Base-by-base conservation (phyloP, 2,888 invertebrate genomes). In the Meliscaeva auricollis region DNA sequence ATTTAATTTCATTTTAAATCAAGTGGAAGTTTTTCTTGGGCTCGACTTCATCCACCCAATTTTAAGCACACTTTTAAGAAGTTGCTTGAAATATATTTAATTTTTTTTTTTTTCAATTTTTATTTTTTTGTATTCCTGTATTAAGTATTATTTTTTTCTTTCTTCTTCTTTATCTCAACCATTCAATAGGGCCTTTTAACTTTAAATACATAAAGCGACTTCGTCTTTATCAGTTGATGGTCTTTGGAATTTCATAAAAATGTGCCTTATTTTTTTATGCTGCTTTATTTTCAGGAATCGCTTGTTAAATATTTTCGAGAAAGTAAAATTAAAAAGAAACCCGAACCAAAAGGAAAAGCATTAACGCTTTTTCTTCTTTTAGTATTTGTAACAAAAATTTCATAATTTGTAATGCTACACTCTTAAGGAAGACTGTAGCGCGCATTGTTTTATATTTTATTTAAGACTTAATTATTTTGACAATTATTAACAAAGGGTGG, bases 1-100 rank as follows among this genome's bases (percentile, higher is more conserved):
- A 79, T 84, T 84, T 84, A 84, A 84, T 84, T 84, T 84, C 58
- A 75, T 75, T 79, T 84, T 84, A 84, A 84, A 84, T 79, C 83
- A 84, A 84, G 83, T 84, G 83, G 79, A 84, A 84, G 79, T 75
- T 84, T 78, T 84, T 79, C 75, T 83, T 74, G 73, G 74, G 74
- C 60, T 60, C 74, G 26, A n/a, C 48, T 32, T 22, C 32, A 20
- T 26, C 46, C 32, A 44, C 50, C 56, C 35, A 50, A 54, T n/a
- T 48, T 38, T 46, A 35, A 15, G 32, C 48, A 64, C 52, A 62
- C 38, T 60, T 62, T 44, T 54, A 8, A 54, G 20, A 62, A 80
- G 69, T 69, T 68, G 20, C 32, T 50, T 13, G 48, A 41, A 60
- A 46, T 46, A 35, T 74, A n/a, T 60, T 22, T 58, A 7, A 11